Base-by-base conservation (phyloP, 2,113 vertebrate genomes). In the Perca schrenkii region DNA sequence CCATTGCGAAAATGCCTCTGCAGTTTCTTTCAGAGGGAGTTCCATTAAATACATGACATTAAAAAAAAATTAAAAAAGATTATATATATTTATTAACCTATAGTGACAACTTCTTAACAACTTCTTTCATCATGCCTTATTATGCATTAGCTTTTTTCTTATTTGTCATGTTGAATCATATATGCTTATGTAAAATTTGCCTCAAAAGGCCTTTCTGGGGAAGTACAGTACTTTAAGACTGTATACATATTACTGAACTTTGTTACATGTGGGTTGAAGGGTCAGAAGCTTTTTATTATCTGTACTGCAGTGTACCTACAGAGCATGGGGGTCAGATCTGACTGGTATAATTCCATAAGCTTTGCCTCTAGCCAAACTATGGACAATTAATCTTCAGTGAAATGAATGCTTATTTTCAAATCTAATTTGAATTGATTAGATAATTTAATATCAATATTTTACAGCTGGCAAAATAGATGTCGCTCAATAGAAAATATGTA, bases 281-380 rank as follows among this genome's bases (percentile, higher is more conserved):
- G 34, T 34, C 43, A 19, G 21, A 22, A 43, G 65, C 54, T 78
- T 70, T 75, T 63, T 58, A 75, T 64, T 25, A 75, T 79, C 65
- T 34, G 53, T n/a, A 52, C 58, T 62, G 50, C 36, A 54, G 61
- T 69, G 57, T 60, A 64, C 60, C 54, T 16, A 43, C 62, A 76
- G 60, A 68, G 28, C 57, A 77, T 22, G 34, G 66, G 73, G 61
- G 63, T 85, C 77, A 75, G 43, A 36, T 80, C 53, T 60, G 72
- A 88, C 66, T 74, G 67, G 14, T 62, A 54, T 74, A 62, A 81
- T 89, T 80, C 36, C 82, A 83, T 80, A 82, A 77, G 71, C 47
- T 77, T 60, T 64, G 64, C 73, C 73, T 75, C 12, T 2, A 19
- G 70, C 60, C 65, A 82, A 77, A 77, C 69, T 36, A n/a, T 61